phyloP scores from a whole-genome alignment of 2,888 invertebrate genomes.

The Drosophila kanekoi region DNA sequence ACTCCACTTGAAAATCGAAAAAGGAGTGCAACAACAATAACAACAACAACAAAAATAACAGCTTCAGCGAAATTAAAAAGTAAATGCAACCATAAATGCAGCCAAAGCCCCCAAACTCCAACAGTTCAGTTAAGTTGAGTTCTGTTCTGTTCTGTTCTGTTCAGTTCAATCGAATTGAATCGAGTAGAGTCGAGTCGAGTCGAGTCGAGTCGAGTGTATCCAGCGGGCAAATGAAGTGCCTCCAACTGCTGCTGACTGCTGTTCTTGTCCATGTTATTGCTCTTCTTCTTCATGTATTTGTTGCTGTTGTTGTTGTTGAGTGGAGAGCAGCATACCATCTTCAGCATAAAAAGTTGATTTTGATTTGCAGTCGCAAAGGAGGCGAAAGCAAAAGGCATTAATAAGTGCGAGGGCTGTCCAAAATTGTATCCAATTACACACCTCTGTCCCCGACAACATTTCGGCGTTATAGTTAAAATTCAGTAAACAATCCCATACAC shows the following conservation, averaged over 20 bases:
- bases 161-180: slow-evolving; percentile 1
- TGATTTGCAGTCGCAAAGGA: slow-evolving; percentile 62
- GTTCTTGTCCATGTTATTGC: slow-evolving; percentile 14
- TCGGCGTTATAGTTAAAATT: too few relatives aligned
- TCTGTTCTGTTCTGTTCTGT: slow-evolving; percentile 8
- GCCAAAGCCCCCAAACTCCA: slow-evolving; percentile 31
- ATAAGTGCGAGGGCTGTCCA: slow-evolving; percentile 51
- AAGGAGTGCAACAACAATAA: slow-evolving; percentile 68
- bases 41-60: slow-evolving; percentile 9
- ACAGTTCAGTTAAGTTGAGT: slow-evolving; percentile 42
- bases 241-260: slow-evolving; percentile 51
- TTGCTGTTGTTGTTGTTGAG: slow-evolving; percentile 16
- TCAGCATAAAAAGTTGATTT: slow-evolving; percentile 64
- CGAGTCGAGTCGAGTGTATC: slow-evolving; percentile 38
- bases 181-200: slow-evolving; percentile 10
- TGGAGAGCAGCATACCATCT: slow-evolving; percentile 35
- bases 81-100: slow-evolving; percentile 79
- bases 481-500: too few relatives aligned
- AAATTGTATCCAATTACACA: slow-evolving; percentile 7
- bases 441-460: background rate
- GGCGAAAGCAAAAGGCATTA: slow-evolving; percentile 29
- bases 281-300: slow-evolving; percentile 1
- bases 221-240: slow-evolving; percentile 66
- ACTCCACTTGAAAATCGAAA: slow-evolving; percentile 80
- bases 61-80: slow-evolving; percentile 72